phyloP scores from a whole-genome alignment of 2,113 vertebrate species.

The Tretioscincus oriximinensis region DNA sequence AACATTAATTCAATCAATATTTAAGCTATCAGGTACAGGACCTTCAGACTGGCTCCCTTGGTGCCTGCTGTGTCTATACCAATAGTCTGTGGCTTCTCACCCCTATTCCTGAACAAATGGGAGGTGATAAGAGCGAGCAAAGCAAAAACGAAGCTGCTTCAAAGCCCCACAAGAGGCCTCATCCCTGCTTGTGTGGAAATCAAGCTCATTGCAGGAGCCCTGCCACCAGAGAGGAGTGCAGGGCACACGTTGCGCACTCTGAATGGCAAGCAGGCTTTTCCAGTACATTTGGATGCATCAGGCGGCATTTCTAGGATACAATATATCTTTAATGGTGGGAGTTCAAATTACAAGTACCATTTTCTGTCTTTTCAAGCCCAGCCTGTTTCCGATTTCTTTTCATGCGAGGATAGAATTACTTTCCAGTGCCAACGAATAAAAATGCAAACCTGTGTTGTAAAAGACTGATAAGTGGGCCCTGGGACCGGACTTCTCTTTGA shows the following conservation, averaged over 20 bases:
- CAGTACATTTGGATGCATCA: not conserved
- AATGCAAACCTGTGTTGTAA: too few relatives aligned
- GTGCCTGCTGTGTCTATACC: not conserved
- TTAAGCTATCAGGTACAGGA: slow-evolving; percentile 43
- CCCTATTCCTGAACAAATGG: not conserved
- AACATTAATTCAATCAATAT: slow-evolving; percentile 46
- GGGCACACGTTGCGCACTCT: not conserved
- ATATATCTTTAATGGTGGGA: not conserved
- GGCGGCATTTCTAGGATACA: not conserved
- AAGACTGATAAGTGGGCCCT: too few relatives aligned
- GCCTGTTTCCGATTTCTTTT: too few relatives aligned
- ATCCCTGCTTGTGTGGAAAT: not conserved
- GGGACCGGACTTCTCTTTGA: too few relatives aligned
- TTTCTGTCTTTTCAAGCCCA: too few relatives aligned
- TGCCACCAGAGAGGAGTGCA: not conserved
- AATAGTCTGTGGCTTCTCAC: not conserved
- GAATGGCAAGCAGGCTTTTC: not conserved
- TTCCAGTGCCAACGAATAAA: too few relatives aligned
- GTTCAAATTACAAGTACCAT: too few relatives aligned
- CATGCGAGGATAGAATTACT: too few relatives aligned
- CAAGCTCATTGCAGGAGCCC: not conserved
- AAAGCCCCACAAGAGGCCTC: not conserved
- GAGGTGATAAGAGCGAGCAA: not conserved
- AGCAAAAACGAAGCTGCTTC: not conserved
- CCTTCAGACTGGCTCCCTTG: slow-evolving; percentile 38